phyloP scores from a whole-genome alignment of 2,113 vertebrate species.

The Eolophus roseicapilla region DNA sequence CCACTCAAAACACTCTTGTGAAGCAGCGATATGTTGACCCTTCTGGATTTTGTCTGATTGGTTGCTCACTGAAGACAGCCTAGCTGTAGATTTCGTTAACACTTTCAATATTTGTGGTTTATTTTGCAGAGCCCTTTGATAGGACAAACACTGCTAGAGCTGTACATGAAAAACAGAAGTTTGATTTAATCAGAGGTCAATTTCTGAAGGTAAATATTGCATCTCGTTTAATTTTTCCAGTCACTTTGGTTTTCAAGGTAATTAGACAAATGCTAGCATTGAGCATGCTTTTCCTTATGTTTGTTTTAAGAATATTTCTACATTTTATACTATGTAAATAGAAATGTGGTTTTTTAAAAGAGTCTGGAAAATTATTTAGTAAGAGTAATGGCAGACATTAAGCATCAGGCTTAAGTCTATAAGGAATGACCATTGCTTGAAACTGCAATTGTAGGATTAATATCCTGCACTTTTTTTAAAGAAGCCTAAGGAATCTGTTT shows the following conservation, averaged over 20 bases:
- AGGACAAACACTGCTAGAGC: constrained; percentile 93
- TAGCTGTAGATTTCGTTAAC: not conserved
- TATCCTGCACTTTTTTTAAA: not conserved
- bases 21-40: not conserved
- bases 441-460: not conserved
- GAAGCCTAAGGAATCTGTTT: not conserved
- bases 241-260: not conserved
- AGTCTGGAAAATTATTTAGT: not conserved
- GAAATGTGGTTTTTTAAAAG: not conserved
- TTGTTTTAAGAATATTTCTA: not conserved
- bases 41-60: not conserved
- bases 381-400: not conserved
- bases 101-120: not conserved
- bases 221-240: not conserved
- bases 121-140: constrained; percentile 91
- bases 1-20: not conserved
- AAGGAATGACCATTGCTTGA: not conserved
- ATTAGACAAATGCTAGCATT: not conserved
- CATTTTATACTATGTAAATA: not conserved
- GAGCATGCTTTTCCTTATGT: not conserved
- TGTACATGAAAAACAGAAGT: constrained; percentile 90
- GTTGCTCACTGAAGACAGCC: not conserved
- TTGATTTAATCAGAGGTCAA: constrained; percentile 83
- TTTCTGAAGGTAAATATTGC: constrained; percentile 83
- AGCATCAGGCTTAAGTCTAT: not conserved